phyloP scores from a whole-genome alignment of 2,113 vertebrate genomes.

The Toxotes jaculatrix region DNA sequence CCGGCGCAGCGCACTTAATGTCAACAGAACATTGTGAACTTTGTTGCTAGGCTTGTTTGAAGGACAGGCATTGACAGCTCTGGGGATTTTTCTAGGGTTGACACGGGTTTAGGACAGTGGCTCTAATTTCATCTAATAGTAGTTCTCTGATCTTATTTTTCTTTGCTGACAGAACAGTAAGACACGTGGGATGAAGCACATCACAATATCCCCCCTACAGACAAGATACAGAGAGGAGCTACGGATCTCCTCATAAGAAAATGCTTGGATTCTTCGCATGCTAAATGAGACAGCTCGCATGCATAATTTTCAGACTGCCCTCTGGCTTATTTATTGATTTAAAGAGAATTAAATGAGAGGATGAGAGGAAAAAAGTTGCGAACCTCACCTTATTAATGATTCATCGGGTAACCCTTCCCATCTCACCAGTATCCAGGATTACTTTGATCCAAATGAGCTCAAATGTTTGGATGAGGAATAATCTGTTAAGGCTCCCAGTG shows the following conservation, averaged over 20 bases:
- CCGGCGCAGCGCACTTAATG: neutral
- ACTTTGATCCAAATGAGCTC: neutral
- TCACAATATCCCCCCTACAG: conserved; percentile 42
- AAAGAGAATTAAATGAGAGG: conserved; percentile 1
- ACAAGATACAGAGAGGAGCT: conserved; percentile 36
- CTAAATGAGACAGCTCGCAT: conserved; percentile 42
- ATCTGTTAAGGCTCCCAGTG: neutral
- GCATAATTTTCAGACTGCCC: conserved; percentile 16
- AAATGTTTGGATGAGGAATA: neutral
- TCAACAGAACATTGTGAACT: conserved; percentile 11
- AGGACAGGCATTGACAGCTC: conserved; percentile 1
- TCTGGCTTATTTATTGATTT: conserved; percentile 4
- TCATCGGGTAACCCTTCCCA: neutral
- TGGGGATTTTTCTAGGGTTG: neutral
- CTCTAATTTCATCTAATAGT: conserved; percentile 3
- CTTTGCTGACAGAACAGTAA: conserved; percentile 41
- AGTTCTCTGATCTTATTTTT: conserved; percentile 31
- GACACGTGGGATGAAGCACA: conserved; percentile 5
- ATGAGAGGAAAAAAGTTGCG: neutral
- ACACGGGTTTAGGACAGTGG: conserved; percentile 11
- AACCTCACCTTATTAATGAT: neutral
- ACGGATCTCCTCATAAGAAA: conserved; percentile 25
- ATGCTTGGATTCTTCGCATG: conserved; percentile 44
- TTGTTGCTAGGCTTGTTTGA: neutral
- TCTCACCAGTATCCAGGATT: neutral